Percentiles rank a stretch among this genome's conserved stretches.
phyloP scores from a whole-genome alignment of 2,113 vertebrate species.

The Neotoma lepida region DNA sequence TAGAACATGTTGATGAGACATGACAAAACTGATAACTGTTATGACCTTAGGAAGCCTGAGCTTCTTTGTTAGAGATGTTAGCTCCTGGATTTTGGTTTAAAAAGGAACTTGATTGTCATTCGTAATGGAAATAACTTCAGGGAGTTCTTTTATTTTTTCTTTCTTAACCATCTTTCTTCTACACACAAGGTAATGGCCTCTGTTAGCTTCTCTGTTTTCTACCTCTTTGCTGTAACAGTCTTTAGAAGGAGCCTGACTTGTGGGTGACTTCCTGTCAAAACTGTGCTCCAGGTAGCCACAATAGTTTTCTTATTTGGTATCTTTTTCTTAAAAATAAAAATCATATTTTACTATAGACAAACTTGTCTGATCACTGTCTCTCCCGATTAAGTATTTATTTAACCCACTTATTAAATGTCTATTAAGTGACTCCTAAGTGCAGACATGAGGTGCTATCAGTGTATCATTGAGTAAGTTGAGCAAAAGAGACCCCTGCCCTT shows the following conservation, averaged over 20 bases:
- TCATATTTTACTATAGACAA: background rate
- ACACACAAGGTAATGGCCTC: background rate
- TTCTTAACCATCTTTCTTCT: background rate
- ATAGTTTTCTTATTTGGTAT: background rate
- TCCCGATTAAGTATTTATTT: slow-evolving; percentile 6
- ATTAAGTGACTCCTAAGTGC: background rate
- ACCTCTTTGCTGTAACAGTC: background rate
- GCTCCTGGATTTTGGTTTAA: background rate
- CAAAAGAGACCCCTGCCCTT: background rate
- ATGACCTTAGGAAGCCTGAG: background rate
- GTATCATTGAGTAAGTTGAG: background rate
- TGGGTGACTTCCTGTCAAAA: background rate
- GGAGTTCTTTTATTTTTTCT: background rate
- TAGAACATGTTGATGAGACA: background rate
- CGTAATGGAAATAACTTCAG: background rate
- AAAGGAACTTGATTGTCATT: slow-evolving; percentile 9
- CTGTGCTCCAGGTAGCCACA: background rate
- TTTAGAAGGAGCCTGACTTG: background rate
- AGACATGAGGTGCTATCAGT: background rate
- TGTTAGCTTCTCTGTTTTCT: background rate
- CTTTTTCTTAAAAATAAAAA: background rate
- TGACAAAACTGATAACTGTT: background rate
- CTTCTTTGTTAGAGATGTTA: background rate
- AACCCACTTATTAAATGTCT: background rate
- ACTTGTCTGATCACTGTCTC: background rate